phyloP scores from a whole-genome alignment of 2,113 vertebrate genomes.

The Casuarius casuarius region DNA sequence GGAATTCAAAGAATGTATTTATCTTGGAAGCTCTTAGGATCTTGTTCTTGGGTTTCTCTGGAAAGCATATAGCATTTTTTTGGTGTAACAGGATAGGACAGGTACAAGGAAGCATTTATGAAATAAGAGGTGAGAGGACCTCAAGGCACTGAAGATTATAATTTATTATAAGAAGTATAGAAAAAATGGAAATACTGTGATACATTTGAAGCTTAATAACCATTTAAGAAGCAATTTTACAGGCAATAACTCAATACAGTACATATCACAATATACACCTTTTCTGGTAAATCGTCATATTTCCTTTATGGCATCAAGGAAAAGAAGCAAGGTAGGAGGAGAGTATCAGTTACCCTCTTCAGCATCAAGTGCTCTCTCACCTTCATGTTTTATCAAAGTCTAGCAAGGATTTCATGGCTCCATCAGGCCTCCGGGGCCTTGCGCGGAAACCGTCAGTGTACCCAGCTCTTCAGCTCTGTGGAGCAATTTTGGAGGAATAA shows the following conservation, averaged over 20 bases:
- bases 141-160: not conserved
- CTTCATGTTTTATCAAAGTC: not conserved
- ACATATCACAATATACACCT: not conserved
- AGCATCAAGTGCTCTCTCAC: not conserved
- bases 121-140: not conserved
- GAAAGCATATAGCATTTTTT: not conserved
- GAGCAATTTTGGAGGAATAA: not conserved
- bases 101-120: not conserved
- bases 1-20: constrained; percentile 60
- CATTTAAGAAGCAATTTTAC: not conserved
- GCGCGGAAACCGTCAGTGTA: not conserved
- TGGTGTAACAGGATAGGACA: not conserved
- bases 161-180: not conserved
- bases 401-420: not conserved
- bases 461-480: not conserved
- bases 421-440: not conserved
- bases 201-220: not conserved
- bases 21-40: constrained; percentile 26
- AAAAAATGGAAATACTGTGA: not conserved
- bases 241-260: not conserved
- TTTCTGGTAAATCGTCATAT: not conserved
- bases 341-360: not conserved
- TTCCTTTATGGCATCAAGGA: not conserved
- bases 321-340: not conserved
- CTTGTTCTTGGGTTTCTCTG: constrained; percentile 25